Evolutionary conservation across 35 echinoderm and acorn worm genomes (phyloP), one percentile per base, ranked within the genome.

Genomic region (Apostichopus japonicus): DNA sequence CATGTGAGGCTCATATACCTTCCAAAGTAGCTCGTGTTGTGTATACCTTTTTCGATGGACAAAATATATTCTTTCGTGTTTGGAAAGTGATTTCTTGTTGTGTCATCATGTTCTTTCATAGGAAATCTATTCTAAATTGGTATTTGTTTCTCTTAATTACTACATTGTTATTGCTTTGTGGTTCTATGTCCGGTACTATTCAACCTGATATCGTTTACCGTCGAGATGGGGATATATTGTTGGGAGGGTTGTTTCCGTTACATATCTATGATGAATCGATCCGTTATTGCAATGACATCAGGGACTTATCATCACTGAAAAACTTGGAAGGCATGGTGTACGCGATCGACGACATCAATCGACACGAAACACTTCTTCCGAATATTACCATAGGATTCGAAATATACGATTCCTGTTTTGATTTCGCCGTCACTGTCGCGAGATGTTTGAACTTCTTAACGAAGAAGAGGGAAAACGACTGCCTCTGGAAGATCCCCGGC

Each of bases 341-440:
- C 53, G 96, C 94, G 15, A 86, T 98, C 10, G 77, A 91, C 1
- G 65, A 83, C 8, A 95, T 98, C 73, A 98, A 98, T 77, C 65
- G 61, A 4, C 71, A 95, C 33, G 84, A 24, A 4, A 13, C 15
- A 3, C 44, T 98, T 10, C 79, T 98, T 19, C 92, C 94, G 13
- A 83, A 92, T 11, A 65, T 93, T 14, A 91, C 77, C 1, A 23
- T 98, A 25, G 96, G 96, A 6, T 98, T 98, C 59, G 94, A 98
- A 65, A 98, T 98, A 23, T 94, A 95, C 82, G 96, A 98, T 76
- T 93, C 96, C 15, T 98, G 96, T 70, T 95, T 87, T 24, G 86
- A 94, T 83, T 91, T 95, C 63, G 87, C 93, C 54, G 90, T 79
- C 82, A 92, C 88, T 57, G 51, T 65, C 17, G 58, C 91, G 10